These are phyloP conservation scores for Peucedramus taeniatus DNA, from an alignment of 2,113 vertebrate species.

Conservation along the genomic window DNA sequence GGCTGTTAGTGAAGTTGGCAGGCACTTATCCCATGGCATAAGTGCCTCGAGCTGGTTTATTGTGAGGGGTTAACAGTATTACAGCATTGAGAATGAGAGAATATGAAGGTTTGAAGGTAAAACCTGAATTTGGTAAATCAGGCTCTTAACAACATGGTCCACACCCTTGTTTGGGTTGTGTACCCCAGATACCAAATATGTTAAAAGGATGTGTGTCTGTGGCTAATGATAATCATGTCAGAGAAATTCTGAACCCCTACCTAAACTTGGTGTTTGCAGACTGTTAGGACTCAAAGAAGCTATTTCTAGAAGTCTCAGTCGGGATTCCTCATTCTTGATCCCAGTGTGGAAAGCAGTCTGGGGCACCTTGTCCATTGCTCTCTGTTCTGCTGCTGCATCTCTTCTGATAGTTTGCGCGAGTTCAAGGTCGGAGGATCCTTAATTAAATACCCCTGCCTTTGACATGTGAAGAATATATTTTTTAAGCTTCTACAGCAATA, in stretches of 20 bases:
- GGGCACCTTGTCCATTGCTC: background rate
- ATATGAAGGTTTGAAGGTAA: background rate
- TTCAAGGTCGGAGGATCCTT: background rate
- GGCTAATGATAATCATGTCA: background rate
- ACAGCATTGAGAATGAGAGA: background rate
- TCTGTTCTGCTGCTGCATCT: background rate
- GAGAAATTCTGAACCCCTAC: background rate
- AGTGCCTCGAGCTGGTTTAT: background rate
- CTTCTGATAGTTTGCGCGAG: background rate
- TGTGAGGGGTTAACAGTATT: background rate
- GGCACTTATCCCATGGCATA: background rate
- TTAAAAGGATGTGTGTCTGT: background rate
- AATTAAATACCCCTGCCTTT: background rate
- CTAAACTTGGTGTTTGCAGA: background rate
- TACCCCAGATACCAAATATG: background rate
- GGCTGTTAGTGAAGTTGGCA: background rate
- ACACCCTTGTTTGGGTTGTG: background rate
- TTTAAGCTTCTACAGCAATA: background rate
- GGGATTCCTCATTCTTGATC: background rate
- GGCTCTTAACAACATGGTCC: background rate
- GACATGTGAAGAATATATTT: background rate
- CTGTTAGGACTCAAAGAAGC: background rate
- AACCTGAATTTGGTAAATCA: background rate
- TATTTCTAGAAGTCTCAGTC: background rate
- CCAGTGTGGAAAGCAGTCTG: background rate